These are phyloP conservation scores for Lepilemur ruficaudatus DNA, from an alignment of 2,797 vertebrate genomes.

Conservation along the genomic window DNA sequence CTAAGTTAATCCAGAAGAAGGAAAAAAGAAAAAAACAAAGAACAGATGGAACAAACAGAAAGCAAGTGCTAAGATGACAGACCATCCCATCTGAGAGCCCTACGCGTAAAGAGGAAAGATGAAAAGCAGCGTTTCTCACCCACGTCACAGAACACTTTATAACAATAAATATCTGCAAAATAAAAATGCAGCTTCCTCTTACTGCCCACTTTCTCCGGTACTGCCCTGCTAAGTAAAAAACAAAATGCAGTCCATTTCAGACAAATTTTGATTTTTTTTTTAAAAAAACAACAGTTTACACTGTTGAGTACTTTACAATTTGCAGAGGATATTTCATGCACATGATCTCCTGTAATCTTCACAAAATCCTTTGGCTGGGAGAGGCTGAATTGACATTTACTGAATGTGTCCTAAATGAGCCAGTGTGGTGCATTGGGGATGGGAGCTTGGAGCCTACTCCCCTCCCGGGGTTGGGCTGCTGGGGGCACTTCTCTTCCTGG, in stretches of 20 bases:
- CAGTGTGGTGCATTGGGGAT: fast-evolving
- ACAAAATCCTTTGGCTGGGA: not conserved
- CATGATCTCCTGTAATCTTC: not conserved
- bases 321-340: not conserved
- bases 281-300: not conserved
- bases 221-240: not conserved
- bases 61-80: not conserved
- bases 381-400: not conserved
- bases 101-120: not conserved
- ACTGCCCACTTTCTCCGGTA: not conserved
- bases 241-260: not conserved
- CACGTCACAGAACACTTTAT: not conserved
- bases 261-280: not conserved
- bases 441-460: not conserved
- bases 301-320: not conserved
- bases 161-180: not conserved
- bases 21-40: not conserved
- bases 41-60: not conserved
- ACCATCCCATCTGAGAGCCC: not conserved
- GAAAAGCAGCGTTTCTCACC: not conserved
- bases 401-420: not conserved
- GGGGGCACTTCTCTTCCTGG: too few relatives aligned
- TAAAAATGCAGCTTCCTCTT: not conserved
- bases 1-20: not conserved
- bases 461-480: not conserved